Conservation (phyloP, 1,140 invertebrate species). For the Zaprionus inermis region DNA sequence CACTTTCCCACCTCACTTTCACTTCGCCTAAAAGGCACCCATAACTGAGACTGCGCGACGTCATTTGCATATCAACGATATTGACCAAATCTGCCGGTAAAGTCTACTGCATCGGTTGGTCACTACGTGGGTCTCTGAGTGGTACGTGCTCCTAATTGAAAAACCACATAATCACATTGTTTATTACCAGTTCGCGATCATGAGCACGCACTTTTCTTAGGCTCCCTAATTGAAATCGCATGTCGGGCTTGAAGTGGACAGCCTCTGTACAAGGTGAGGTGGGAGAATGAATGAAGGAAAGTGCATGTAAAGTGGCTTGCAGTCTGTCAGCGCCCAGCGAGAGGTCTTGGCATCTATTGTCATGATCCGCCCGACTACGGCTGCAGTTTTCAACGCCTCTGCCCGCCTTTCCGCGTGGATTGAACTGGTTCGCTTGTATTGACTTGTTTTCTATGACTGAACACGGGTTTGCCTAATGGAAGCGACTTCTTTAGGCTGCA, state of each 20-base stretch:
- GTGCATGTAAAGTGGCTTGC: constrained; percentile 5
- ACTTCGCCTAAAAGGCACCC: constrained; percentile 44
- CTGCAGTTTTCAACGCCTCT: constrained; percentile 40
- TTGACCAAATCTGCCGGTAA: constrained; percentile 31
- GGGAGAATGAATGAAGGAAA: not conserved
- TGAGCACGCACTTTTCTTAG: constrained; percentile 66
- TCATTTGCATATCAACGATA: constrained; percentile 70
- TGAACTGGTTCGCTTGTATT: constrained; percentile 16
- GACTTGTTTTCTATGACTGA: not conserved
- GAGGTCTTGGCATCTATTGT: constrained; percentile 39
- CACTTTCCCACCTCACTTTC: constrained; percentile 55
- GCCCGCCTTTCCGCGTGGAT: constrained; percentile 8
- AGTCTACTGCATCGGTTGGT: constrained; percentile 23
- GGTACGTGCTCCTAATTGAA: constrained; percentile 63
- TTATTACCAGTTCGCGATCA: constrained; percentile 45
- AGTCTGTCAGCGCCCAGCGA: constrained; percentile 53
- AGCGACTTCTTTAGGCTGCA: constrained; percentile 35
- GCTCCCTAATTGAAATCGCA: constrained; percentile 67
- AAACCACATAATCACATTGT: constrained; percentile 69
- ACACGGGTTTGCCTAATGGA: constrained; percentile 45
- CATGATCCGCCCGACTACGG: not conserved
- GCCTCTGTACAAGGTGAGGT: not conserved
- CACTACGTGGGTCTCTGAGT: not conserved
- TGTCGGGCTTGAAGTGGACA: constrained; percentile 16
- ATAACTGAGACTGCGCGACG: constrained; percentile 41